Evolutionary conservation across 2,888 invertebrate species (phyloP), one percentile per base, ranked within the genome.

Genomic region (Diarsia brunnea): DNA sequence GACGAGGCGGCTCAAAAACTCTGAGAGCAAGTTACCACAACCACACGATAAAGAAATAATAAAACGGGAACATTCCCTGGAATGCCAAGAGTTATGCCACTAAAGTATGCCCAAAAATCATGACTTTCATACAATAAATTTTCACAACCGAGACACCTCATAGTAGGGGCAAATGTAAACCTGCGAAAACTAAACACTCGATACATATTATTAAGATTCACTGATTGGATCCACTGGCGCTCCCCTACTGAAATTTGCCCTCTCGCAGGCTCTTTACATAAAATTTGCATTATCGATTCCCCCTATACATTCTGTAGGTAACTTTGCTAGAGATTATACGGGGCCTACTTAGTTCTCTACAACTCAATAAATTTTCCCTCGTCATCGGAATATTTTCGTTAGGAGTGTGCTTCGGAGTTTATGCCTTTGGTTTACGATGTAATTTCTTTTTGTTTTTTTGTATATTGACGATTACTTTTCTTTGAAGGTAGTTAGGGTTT

Each of bases 211-310:
- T 94, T 94, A 94, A 93, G 93, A 91, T 90, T 91, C 91, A 88
- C 90, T 92, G 92, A 92, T 92, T 93, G 93, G 92, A 85, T 89
- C 87, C 87, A 84, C 86, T 85, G 77, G 85, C 81, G 89, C 84
- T 88, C 87, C 89, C 90, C 88, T 86, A 85, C 91, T 90, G 87
- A 94, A 94, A 94, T 94, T 94, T 91, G 92, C 93, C 92, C 92
- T 91, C 92, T 93, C 92, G 81, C 89, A 91, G 92, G 91, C 91
- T 92, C 95, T 95, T 95, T 94, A 93, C 95, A 95, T 95, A 95
- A 94, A 95, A 95, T 95, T 95, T 94, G 94, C 95, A 95, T 95
- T 95, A 95, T 95, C 95, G 95, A 95, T 94, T 91, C 90, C 69
- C 84, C 84, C 66, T 87, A 81, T 84, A 88, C 84, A 80, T 83